Percentiles rank a stretch among this genome's conserved stretches.
Conservation (phyloP, 2,888 invertebrate genomes). For the Drosophila fulvimacula region DNA sequence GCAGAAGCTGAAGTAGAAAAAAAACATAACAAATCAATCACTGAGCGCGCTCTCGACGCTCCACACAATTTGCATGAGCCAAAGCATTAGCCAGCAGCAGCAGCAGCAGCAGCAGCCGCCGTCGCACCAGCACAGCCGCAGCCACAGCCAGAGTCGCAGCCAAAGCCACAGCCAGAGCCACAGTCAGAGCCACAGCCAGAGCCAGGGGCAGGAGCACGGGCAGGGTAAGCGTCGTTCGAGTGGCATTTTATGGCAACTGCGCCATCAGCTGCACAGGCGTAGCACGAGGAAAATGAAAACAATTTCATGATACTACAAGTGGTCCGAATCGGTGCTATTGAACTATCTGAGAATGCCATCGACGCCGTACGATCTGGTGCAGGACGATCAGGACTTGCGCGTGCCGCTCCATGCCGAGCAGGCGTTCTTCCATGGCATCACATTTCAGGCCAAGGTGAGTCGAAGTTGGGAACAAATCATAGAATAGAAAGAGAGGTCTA, state of each 20-base stretch:
- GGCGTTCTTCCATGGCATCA: constrained; percentile 96
- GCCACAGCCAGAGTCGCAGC: constrained; percentile 82
- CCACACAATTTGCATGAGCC: constrained; percentile 83
- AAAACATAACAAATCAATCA: constrained; percentile 75
- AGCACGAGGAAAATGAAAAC: constrained; percentile 85
- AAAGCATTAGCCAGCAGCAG: constrained; percentile 60
- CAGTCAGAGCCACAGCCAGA: constrained; percentile 6
- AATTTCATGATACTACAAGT: constrained; percentile 85
- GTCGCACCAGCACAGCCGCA: constrained; percentile 46
- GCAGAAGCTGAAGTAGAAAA: background rate
- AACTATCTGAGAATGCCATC: constrained; percentile 91
- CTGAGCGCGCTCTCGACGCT: constrained; percentile 47
- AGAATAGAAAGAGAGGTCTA: no score
- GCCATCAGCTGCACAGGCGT: constrained; percentile 84
- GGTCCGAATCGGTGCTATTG: constrained; percentile 85
- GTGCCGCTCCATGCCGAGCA: constrained; percentile 99
- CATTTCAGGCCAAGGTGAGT: constrained; percentile 98
- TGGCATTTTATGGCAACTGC: constrained; percentile 83
- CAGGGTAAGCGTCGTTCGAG: constrained; percentile 59
- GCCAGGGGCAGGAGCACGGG: constrained; percentile 10
- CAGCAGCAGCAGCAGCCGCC: constrained; percentile 27
- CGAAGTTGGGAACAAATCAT: background rate
- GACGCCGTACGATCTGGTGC: constrained; percentile 96
- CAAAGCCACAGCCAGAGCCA: constrained; percentile 5
- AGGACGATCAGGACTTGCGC: constrained; percentile 97